Conservation (phyloP, 35 echinoderm and acorn worm species). For the Apostichopus parvimensis region DNA sequence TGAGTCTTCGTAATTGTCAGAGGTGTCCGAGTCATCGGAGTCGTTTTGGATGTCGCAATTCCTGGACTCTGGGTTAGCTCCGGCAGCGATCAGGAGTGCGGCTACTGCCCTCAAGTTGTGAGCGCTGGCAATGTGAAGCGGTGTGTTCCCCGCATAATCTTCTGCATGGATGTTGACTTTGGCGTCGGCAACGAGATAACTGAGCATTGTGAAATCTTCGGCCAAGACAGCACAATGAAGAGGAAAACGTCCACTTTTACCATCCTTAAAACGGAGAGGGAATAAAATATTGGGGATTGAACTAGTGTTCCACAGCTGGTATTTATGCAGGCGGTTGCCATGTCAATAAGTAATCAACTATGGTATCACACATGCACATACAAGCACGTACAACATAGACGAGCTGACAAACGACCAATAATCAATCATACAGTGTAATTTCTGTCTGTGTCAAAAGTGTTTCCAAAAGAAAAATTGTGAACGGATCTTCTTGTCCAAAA, state of each 20-base stretch:
- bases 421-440: too few species aligned
- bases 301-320: too few species aligned
- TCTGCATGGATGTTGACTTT: conserved; percentile 74
- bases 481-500: too few species aligned
- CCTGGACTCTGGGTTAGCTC: conserved; percentile 69
- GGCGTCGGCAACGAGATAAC: conserved; percentile 84
- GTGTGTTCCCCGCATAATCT: conserved; percentile 81
- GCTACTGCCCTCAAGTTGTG: conserved; percentile 75
- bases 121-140: conserved; percentile 83
- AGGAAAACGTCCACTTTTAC: conserved; percentile 82
- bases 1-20: neutral
- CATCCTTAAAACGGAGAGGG: conserved; percentile 48
- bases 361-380: too few species aligned
- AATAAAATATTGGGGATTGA: neutral
- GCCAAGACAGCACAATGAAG: conserved; percentile 84
- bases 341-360: too few species aligned
- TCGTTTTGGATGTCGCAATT: conserved; percentile 60
- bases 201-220: conserved; percentile 73
- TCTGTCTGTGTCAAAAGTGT: too few species aligned
- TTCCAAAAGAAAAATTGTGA: too few species aligned
- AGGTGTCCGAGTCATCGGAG: neutral
- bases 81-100: conserved; percentile 78
- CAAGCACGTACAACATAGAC: too few species aligned
- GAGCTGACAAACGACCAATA: too few species aligned
- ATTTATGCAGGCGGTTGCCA: too few species aligned